Base-by-base conservation (phyloP, 2,113 vertebrate genomes). In the Stercorarius parasiticus region DNA sequence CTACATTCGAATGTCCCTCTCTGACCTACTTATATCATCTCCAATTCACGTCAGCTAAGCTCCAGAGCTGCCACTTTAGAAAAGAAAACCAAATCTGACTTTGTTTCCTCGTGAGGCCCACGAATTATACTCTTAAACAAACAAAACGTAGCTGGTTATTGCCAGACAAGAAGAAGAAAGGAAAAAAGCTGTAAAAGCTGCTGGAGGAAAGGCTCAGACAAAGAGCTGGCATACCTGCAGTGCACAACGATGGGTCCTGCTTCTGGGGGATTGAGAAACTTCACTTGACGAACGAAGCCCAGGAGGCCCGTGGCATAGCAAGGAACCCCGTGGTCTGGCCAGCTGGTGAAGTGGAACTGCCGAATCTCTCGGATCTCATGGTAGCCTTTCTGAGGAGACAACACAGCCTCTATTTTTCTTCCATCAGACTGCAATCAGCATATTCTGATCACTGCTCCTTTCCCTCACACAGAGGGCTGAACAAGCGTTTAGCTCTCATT, bases 271-370 rank as follows among this genome's bases (percentile, higher is more conserved):
- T 99, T 99, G 94, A 99, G 99, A 95, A 99, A 99, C 98, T 99
- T 99, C 95, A 99, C 99, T 95, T 99, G 99, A 19, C 99, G 98
- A 40, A 99, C 98, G 29, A 99, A 99, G 90, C 99, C 99, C 90
- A 99, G 97, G 40, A 99, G 98, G 52, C 99, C 99, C 0, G 99
- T 99, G 97, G 99, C 99, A 1, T 99, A 99, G 95, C 99, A 99
- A 81, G 99, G 99, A 32, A 99, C 99, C 0, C 99, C 99, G 1
- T 99, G 99, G 97, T 99, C 99, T 0, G 99, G 99, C 99, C 99
- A 99, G 98, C 99, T 99, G 97, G 99, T 99, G 97, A 99, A 99
- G 82, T 99, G 99, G 95, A 99, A 99, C 98, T 99, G 99, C 34
- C 99, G 99, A 71, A 99, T 99, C 96, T 99, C 99, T 17, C 99